These are phyloP conservation scores for Tigriopus japonicus DNA, from an alignment of 1,140 invertebrate species.

Conservation along the genomic window DNA sequence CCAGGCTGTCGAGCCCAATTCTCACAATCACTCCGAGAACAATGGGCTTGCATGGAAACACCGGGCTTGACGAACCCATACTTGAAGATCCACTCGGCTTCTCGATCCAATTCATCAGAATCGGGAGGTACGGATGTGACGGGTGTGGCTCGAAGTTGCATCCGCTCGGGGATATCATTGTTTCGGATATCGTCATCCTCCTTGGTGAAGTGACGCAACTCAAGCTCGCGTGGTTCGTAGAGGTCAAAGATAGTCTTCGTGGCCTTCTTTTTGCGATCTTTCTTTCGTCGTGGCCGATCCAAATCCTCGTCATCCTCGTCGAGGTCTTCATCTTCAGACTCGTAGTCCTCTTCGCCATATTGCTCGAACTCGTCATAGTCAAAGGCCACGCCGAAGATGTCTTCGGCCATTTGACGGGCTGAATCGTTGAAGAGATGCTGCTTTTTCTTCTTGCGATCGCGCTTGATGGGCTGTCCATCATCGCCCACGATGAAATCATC, in stretches of 20 bases:
- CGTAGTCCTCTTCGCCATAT: conserved; percentile 19
- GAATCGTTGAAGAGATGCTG: conserved; percentile 68
- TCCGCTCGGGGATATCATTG: conserved; percentile 72
- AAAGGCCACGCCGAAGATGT: conserved; percentile 97
- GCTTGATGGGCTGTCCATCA: conserved; percentile 72
- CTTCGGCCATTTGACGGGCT: conserved; percentile 90
- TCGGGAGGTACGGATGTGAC: conserved; percentile 56
- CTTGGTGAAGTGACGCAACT: conserved; percentile 50
- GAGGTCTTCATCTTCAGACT: conserved; percentile 31
- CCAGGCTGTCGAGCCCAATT: conserved; percentile 25
- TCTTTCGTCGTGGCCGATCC: conserved; percentile 41
- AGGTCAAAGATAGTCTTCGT: conserved; percentile 77
- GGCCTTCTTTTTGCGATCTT: conserved; percentile 50
- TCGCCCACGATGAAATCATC: conserved; percentile 97
- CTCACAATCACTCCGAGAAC: conserved; percentile 15
- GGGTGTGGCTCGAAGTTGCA: conserved; percentile 70
- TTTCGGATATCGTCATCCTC: conserved; percentile 42
- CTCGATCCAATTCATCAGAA: conserved; percentile 67
- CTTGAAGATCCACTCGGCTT: conserved; percentile 94
- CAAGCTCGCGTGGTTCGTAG: conserved; percentile 92
- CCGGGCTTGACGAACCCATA: conserved; percentile 60
- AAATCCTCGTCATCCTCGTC: conserved; percentile 27
- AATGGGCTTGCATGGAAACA: conserved; percentile 7
- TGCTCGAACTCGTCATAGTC: conserved; percentile 42
- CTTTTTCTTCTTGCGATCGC: conserved; percentile 64